Base-by-base conservation (phyloP, 2,113 vertebrate species). In the Hymenochirus boettgeri region DNA sequence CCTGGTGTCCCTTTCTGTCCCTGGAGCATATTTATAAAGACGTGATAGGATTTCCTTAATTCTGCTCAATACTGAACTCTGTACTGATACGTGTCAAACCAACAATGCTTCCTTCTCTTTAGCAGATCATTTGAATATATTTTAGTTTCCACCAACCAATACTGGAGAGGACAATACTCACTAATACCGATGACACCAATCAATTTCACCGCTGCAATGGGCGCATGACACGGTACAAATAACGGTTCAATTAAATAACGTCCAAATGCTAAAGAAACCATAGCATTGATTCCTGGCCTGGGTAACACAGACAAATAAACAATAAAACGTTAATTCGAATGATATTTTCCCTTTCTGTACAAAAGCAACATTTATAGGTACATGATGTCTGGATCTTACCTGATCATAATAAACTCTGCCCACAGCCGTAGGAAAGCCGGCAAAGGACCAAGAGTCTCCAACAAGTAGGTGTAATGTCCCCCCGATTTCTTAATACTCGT, bases 171-270 rank as follows among this genome's bases (percentile, higher is more conserved):
- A 4, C 5, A 10, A 31, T 54, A 93, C 92, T 93, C 72, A 94
- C 92, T 87, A 71, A 93, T 72, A 56, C 84, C 91, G 24, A 93
- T 77, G 69, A 90, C 73, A 74, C 86, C 84, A 31, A 92, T 79
- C 0, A 95, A 51, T 75, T 88, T 90, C 73, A 94, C 79, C 0
- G 90, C 80, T 6, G 33, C 61, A 7, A 61, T 29, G 0, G 92
- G 92, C 29, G 90, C 83, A 1, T 70, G 60, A 17, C 93, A 96
- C 1, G 92, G 91, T 3, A 78, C 61, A 5, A 88, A 95, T 58
- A 93, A 88, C 0, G 92, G 88, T 55, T 94, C 92, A 74, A 93
- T 80, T 47, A 92, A 74, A 21, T 95, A 96, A 13, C 88, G 88
- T 1, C 90, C 92, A 18, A 95, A 94, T 0, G 93, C 91, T 74